Percentiles rank a stretch among this genome's conserved stretches.
phyloP scores from a whole-genome alignment of 2,797 vertebrate species.

The Potorous gilbertii region DNA sequence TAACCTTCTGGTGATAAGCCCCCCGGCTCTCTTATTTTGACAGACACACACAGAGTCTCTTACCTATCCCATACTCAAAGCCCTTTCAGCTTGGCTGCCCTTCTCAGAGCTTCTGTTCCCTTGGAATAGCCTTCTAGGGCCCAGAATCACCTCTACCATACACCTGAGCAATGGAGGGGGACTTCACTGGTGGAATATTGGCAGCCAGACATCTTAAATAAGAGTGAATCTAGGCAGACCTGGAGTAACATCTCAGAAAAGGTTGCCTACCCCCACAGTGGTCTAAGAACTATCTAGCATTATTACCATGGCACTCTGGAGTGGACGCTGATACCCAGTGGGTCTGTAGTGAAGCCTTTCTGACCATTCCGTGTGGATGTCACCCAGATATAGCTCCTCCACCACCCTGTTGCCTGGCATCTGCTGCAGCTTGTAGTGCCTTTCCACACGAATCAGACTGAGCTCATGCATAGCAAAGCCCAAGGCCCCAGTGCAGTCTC shows the following conservation, averaged over 20 bases:
- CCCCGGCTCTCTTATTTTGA: neutral
- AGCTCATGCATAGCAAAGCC: constrained; percentile 94
- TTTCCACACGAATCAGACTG: constrained; percentile 89
- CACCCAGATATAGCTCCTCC: constrained; percentile 92
- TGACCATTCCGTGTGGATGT: constrained; percentile 90
- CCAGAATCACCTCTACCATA: neutral
- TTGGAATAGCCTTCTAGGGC: neutral
- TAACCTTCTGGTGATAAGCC: neutral
- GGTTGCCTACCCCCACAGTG: neutral
- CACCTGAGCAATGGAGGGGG: neutral
- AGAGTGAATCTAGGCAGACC: neutral
- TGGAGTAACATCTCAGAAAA: neutral
- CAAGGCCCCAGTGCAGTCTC: constrained; percentile 86
- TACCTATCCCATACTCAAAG: neutral
- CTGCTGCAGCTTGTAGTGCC: constrained; percentile 82
- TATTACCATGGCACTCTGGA: constrained; percentile 94
- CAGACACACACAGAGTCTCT: neutral
- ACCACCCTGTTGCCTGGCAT: constrained; percentile 80
- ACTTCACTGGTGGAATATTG: neutral
- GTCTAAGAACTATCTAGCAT: neutral
- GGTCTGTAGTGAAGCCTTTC: constrained; percentile 91
- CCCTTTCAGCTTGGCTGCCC: neutral
- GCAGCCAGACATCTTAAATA: neutral
- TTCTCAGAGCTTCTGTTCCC: neutral
- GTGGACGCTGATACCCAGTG: constrained; percentile 91